Evolutionary conservation across 2,797 vertebrate species (phyloP).

Genomic region (Carcharodon carcharias): DNA sequence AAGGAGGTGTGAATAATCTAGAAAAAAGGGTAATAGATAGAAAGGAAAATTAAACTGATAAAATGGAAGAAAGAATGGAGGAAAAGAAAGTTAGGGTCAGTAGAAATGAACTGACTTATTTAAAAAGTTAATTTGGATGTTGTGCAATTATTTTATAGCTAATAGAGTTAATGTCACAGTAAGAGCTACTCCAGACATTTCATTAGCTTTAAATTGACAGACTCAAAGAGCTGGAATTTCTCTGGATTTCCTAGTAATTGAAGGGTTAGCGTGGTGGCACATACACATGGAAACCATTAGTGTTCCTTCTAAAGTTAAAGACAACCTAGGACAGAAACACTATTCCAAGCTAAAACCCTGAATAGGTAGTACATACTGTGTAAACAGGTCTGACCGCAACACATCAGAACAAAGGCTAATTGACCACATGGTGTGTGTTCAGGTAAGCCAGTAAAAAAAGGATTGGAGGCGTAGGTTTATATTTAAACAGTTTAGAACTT

Average conservation of each 20-base stretch:
- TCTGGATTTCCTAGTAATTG: background rate
- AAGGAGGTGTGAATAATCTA: background rate
- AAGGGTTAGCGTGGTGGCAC: background rate
- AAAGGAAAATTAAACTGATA: background rate
- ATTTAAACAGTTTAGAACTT: constrained; percentile 13
- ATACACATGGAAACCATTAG: background rate
- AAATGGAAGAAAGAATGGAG: background rate
- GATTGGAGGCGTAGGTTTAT: background rate
- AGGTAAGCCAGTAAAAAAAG: background rate
- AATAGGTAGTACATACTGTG: background rate
- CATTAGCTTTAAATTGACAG: background rate
- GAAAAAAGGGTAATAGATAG: background rate
- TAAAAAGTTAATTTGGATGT: background rate
- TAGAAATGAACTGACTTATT: background rate
- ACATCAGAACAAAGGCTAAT: background rate
- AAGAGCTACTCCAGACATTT: background rate
- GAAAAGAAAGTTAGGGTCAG: background rate
- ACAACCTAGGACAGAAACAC: background rate
- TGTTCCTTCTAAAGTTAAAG: background rate
- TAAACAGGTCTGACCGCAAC: background rate
- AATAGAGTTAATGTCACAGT: background rate
- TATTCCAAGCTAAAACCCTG: background rate
- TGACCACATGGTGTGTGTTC: background rate
- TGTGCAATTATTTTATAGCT: background rate
- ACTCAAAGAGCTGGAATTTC: background rate